phyloP scores from a whole-genome alignment of 2,113 vertebrate species.

The Hyaena hyaena region DNA sequence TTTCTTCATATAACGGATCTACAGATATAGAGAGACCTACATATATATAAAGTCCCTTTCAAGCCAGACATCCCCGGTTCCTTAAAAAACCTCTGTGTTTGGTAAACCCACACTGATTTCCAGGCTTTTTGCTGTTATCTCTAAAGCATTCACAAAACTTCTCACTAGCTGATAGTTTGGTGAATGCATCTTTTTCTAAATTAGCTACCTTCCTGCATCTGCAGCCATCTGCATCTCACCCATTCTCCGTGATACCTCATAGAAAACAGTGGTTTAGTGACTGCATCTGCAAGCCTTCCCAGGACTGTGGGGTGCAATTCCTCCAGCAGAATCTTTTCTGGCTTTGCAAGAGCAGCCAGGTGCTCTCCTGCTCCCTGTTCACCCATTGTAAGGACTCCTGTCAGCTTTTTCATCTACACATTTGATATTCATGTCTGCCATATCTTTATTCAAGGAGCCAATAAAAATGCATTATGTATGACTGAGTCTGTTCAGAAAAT shows the following conservation, averaged over 20 bases:
- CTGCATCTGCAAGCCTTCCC: not conserved
- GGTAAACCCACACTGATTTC: not conserved
- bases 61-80: not conserved
- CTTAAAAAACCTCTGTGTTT: constrained; percentile 21
- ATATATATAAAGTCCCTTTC: not conserved
- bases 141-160: constrained; percentile 31
- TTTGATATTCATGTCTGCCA: constrained; percentile 75
- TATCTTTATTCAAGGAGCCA: constrained; percentile 81
- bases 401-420: constrained; percentile 61
- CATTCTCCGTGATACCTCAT: not conserved
- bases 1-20: not conserved
- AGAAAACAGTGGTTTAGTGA: not conserved
- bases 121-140: not conserved
- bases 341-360: constrained; percentile 69
- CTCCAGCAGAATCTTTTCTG: constrained; percentile 36
- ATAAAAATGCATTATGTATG: constrained; percentile 81
- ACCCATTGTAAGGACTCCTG: constrained; percentile 56
- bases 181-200: constrained; percentile 10
- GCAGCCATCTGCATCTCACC: not conserved
- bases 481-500: constrained; percentile 75
- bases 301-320: not conserved
- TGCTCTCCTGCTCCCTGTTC: constrained; percentile 69
- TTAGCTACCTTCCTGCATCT: constrained; percentile 26
- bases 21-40: not conserved
- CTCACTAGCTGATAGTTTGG: not conserved